A percentile compares a stretch with the other conserved stretches of the same genome.
phyloP scores from a whole-genome alignment of 2,888 invertebrate genomes.

The Nephrocerus scutellatus region DNA sequence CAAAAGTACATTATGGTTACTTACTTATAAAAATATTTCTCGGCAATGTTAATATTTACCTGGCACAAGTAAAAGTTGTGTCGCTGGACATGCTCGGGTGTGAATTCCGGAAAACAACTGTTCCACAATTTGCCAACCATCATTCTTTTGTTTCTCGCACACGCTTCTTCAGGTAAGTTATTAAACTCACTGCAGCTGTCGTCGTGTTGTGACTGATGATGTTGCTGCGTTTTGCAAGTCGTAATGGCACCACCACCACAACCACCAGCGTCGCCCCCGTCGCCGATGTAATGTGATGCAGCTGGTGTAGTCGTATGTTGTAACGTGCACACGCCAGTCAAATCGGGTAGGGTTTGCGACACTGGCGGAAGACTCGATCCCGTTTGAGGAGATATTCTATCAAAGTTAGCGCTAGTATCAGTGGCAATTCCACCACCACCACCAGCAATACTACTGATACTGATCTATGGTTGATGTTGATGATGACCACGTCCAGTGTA shows the following conservation, averaged over 20 bases:
- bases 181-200: slow-evolving; percentile 40
- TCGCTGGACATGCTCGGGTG: slow-evolving; percentile 45
- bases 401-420: slow-evolving; percentile 12
- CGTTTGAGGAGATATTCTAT: too few species aligned
- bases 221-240: slow-evolving; percentile 23
- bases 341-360: slow-evolving; percentile 15
- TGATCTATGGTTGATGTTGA: neutral
- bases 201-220: slow-evolving; percentile 33
- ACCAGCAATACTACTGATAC: neutral
- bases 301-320: slow-evolving; percentile 13
- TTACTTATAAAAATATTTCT: too few species aligned
- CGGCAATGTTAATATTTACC: slow-evolving; percentile 35
- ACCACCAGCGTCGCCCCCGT: slow-evolving; percentile 24
- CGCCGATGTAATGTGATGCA: slow-evolving; percentile 14
- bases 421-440: slow-evolving; percentile 8
- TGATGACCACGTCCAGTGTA: slow-evolving; percentile 12
- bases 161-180: slow-evolving; percentile 36
- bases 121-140: slow-evolving; percentile 49
- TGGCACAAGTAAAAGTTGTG: slow-evolving; percentile 48
- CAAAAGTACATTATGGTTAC: too few species aligned
- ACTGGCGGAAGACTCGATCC: too few species aligned
- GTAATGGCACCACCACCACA: too few species aligned
- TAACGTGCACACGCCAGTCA: too few species aligned
- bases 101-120: slow-evolving; percentile 47
- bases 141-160: slow-evolving; percentile 44